Evolutionary conservation across 2,113 vertebrate species (phyloP), one percentile per base, ranked within the genome.

Genomic region (Otocyon megalotis): DNA sequence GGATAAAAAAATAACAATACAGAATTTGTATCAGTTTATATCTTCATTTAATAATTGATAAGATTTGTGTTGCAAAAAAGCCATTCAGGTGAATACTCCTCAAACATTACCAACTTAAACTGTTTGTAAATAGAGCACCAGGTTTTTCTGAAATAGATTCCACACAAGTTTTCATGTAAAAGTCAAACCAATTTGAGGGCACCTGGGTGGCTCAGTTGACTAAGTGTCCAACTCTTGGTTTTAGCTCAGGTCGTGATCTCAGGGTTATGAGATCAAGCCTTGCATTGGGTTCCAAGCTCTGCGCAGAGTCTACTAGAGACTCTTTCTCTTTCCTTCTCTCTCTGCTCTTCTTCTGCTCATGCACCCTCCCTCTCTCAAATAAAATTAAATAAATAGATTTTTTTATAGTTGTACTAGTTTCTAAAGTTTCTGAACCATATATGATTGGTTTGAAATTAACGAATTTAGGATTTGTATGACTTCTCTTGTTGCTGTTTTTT

Each of bases 41-140:
- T 90, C n/a, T 24, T 88, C 11, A 76, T 65, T 88, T 93, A 81
- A 72, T 94, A 95, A n/a, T 53, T 80, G 82, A 74, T 95, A 8
- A 26, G 5, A 58, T 48, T 71, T 32, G 7, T 80, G 19, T 43
- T 76, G 11, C 20, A 48, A 32, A 63, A 28, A 79, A 43, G 3
- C 2, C 22, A 35, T 20, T 48, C 9, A 2, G 13, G 7, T 67
- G 80, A 28, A 16, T 56, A 28, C 43, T 12, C 9, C 7, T 85
- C 17, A 37, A 81, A 43, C 16, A 28, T 69, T 22, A 37, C 8
- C 22, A 74, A 35, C 3, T 35, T 13, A 20, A 58, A 1, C n/a
- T 54, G 9, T 48, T 69, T 9, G 35, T 48, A 69, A 62, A 77
- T 8, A 88, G 17, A 71, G n/a, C 19, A 26, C 22, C 13, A 43